These are phyloP conservation scores for Myotis vivesi DNA, from an alignment of 2,797 vertebrate species.

Conservation along the genomic window DNA sequence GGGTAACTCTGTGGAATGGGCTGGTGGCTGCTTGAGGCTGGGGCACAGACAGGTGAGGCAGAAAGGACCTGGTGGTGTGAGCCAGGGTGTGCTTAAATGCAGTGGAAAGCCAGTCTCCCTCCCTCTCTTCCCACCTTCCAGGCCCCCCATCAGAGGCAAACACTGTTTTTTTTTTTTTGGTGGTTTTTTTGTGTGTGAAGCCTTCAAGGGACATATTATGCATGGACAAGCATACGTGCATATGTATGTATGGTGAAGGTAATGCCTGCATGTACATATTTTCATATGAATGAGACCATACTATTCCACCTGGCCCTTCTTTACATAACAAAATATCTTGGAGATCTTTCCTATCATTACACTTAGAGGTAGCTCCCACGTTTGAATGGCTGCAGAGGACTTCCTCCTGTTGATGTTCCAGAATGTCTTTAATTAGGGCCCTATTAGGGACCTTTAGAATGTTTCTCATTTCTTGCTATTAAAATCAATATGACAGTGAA, in stretches of 20 bases:
- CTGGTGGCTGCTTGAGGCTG: not conserved
- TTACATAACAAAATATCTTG: not conserved
- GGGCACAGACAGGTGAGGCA: not conserved
- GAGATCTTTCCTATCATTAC: not conserved
- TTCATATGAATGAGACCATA: not conserved
- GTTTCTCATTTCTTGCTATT: not conserved
- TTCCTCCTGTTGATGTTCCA: not conserved
- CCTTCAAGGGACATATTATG: not conserved
- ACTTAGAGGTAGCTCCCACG: too few relatives aligned
- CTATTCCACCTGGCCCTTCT: not conserved
- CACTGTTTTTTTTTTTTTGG: not conserved
- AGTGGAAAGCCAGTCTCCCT: not conserved
- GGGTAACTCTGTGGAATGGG: not conserved
- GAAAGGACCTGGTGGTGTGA: not conserved
- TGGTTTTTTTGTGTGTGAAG: not conserved
- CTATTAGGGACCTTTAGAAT: not conserved
- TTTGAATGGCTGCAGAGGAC: not conserved
- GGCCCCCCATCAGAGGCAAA: not conserved
- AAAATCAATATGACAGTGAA: not conserved
- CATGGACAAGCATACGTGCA: not conserved
- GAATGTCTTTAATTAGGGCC: not conserved
- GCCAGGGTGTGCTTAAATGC: accelerated
- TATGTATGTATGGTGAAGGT: not conserved
- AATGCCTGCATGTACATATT: accelerated
- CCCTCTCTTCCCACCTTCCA: not conserved